Evolutionary conservation across 64 coral and sea anemone species (phyloP), one percentile per base, ranked within the genome.

Genomic region (Montipora cactus): DNA sequence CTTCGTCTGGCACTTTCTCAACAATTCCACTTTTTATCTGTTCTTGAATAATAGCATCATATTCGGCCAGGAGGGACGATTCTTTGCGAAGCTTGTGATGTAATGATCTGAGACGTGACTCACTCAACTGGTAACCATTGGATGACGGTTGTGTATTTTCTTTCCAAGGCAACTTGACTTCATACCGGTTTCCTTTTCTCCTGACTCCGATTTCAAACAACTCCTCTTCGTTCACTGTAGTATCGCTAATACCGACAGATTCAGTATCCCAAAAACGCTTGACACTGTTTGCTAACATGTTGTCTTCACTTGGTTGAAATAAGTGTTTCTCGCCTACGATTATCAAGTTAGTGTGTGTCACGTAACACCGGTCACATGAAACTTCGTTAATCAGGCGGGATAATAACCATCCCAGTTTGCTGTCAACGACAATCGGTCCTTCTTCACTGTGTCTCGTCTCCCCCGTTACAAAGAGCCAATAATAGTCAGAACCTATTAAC

Each of bases 191-290:
- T 78, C 74, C 87, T 21, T 66, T 73, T 58, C 58, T 1, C 14
- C 59, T 89, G 23, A 89, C 18, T 11, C 77, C 28, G 5, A 76
- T 89, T 45, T 77, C 61, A 89, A 89, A 89, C 21, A n/a, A 76
- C 37, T 77, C 74, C 15, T 45, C 2, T 46, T 57, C 55, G 3
- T 47, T 15, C 5, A 0, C 74, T 76, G 5, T 4, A 12, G 2
- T 13, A 45, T 76, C 12, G 74, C 28, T 88, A 13, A 88, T 78
- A 37, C 87, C 55, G 45, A 78, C 77, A 2, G 74, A 59, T 28
- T 76, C 28, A 5, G 87, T 78, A 13, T 89, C 87, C 87, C 87
- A 89, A 78, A 89, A 89, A 37, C 44, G 11, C 22, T 75, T 89
- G 13, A 78, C 52, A 59, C 28, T 28, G 16, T 20, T 62, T 61